Evolutionary conservation across 53 echinoderm and acorn worm species (phyloP).

Genomic region (Temnopleurus reevesii): DNA sequence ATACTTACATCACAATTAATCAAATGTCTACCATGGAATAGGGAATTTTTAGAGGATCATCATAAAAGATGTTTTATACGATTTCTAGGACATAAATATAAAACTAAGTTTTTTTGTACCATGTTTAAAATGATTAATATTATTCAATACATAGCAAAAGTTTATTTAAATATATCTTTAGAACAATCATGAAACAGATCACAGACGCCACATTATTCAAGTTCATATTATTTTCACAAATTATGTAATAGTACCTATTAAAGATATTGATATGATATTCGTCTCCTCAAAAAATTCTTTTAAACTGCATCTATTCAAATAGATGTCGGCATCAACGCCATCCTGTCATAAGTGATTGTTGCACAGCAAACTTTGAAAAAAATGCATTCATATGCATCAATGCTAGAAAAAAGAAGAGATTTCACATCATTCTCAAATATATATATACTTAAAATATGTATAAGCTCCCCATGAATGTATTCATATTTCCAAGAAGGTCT

Average conservation of each 20-base stretch:
- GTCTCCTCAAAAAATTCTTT: constrained; percentile 4
- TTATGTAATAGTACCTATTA: constrained; percentile 30
- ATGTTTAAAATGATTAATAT: constrained; percentile 15
- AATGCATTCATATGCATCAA: constrained; percentile 38
- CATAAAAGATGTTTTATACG: background rate
- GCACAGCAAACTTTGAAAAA: constrained; percentile 53
- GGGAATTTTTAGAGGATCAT: background rate
- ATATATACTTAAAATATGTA: constrained; percentile 51
- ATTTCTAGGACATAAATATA: constrained; percentile 14
- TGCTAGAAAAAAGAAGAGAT: constrained; percentile 49
- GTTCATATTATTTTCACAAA: background rate
- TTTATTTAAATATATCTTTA: constrained; percentile 19
- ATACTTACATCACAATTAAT: background rate
- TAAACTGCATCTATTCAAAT: background rate
- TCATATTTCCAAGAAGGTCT: constrained; percentile 19
- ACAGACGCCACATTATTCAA: constrained; percentile 29
- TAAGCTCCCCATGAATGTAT: constrained; percentile 27
- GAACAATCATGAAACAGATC: constrained; percentile 21
- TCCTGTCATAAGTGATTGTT: constrained; percentile 19
- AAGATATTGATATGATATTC: constrained; percentile 13
- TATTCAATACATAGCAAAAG: constrained; percentile 28
- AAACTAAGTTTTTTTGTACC: background rate
- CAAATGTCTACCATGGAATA: background rate
- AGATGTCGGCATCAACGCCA: constrained; percentile 10
- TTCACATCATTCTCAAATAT: constrained; percentile 52